These are phyloP conservation scores for Aporophyla lueneburgensis DNA, from an alignment of 2,888 invertebrate genomes.

Conservation along the genomic window DNA sequence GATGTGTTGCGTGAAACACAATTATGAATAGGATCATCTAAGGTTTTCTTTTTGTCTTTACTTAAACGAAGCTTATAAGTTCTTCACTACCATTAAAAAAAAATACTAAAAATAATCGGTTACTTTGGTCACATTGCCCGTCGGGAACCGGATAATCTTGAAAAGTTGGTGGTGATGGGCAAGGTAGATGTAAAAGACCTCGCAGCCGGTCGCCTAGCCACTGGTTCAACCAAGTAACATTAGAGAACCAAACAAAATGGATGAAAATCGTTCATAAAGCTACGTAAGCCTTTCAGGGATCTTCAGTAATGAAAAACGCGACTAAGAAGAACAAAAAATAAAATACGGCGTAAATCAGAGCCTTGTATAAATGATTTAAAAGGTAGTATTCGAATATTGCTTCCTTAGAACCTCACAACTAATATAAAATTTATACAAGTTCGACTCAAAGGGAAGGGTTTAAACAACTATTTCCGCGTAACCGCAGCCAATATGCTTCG, in stretches of 20 bases:
- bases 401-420: constrained; percentile 27
- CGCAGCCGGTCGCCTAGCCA: too few species aligned
- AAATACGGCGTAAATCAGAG: background rate
- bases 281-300: too few species aligned
- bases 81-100: background rate
- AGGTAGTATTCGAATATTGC: constrained; percentile 24
- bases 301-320: too few species aligned
- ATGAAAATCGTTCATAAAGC: too few species aligned
- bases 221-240: too few species aligned
- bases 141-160: too few species aligned
- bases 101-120: background rate
- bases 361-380: constrained; percentile 1
- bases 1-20: background rate
- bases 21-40: background rate
- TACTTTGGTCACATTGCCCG: too few species aligned
- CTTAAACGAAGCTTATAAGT: too few species aligned
- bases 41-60: too few species aligned
- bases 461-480: constrained; percentile 44
- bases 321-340: background rate
- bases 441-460: constrained; percentile 27
- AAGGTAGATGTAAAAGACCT: too few species aligned
- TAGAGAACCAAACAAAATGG: too few species aligned
- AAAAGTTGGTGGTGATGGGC: too few species aligned
- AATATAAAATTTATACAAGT: constrained; percentile 44
- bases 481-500: constrained; percentile 47